Conservation (phyloP, 2,797 vertebrate genomes). For the Scyliorhinus canicula region DNA sequence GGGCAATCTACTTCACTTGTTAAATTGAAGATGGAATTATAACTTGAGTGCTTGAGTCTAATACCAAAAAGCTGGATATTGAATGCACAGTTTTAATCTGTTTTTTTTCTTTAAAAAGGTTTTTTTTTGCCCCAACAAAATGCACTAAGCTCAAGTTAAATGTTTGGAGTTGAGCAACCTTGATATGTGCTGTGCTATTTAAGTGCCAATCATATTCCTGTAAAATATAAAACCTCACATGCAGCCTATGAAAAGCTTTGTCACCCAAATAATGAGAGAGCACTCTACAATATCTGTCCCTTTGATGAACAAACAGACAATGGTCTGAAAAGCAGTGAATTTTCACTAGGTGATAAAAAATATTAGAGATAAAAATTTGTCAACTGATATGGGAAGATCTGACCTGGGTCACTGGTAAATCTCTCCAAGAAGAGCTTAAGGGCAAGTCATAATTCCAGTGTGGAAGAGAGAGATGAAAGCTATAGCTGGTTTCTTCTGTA, state of each 20-base stretch:
- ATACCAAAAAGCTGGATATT: neutral
- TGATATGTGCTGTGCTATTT: neutral
- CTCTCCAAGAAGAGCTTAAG: conserved; percentile 68
- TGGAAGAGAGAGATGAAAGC: conserved; percentile 67
- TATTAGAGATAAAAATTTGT: conserved; percentile 75
- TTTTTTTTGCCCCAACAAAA: neutral
- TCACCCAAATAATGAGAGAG: conserved; percentile 27
- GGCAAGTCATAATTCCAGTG: conserved; percentile 75
- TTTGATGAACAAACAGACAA: conserved; percentile 56
- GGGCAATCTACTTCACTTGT: neutral
- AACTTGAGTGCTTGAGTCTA: neutral
- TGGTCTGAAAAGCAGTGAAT: conserved; percentile 58
- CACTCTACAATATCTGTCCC: conserved; percentile 49
- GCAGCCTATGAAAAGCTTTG: conserved; percentile 1
- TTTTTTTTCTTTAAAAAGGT: conserved; percentile 20
- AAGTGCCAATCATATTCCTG: conserved; percentile 42
- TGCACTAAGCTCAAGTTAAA: neutral
- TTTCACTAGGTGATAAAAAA: conserved; percentile 47
- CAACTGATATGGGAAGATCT: conserved; percentile 66
- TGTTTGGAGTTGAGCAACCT: neutral
- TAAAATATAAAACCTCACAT: conserved; percentile 48
- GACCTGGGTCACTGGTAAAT: conserved; percentile 78
- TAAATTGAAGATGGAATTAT: neutral
- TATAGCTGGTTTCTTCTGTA: conserved; percentile 55
- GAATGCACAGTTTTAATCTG: neutral